A percentile compares a stretch with the other conserved stretches of the same genome.
phyloP scores from a whole-genome alignment of 2,888 invertebrate species.

The Mylabris sibirica region DNA sequence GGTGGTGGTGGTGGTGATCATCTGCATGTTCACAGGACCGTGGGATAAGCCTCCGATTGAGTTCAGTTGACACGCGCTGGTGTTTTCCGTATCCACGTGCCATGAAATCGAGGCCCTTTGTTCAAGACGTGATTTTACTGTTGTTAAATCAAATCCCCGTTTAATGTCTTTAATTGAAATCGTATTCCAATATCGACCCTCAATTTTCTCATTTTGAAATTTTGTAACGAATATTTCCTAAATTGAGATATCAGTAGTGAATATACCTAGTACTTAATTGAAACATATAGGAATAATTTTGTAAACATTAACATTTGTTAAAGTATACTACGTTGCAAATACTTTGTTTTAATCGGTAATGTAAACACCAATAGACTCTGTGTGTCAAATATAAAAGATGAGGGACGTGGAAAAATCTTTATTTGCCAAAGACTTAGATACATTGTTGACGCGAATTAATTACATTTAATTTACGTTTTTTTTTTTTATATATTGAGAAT shows the following conservation, averaged over 20 bases:
- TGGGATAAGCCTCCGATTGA: slow-evolving; percentile 53
- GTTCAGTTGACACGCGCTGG: slow-evolving; percentile 54
- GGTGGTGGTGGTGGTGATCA: background rate
- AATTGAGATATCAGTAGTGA: too few species aligned
- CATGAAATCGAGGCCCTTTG: slow-evolving; percentile 57
- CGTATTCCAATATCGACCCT: slow-evolving; percentile 54
- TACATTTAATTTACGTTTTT: background rate
- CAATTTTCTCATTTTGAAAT: slow-evolving; percentile 16
- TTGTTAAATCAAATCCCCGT: slow-evolving; percentile 56
- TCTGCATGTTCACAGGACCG: slow-evolving; percentile 35
- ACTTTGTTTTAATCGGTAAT: slow-evolving; percentile 33
- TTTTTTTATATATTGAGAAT: too few species aligned
- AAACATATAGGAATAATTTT: background rate
- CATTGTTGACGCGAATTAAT: slow-evolving; percentile 6
- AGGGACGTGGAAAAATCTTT: background rate
- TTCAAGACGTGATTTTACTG: slow-evolving; percentile 56
- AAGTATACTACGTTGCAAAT: slow-evolving; percentile 31
- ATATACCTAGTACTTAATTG: too few species aligned
- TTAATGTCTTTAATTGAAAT: slow-evolving; percentile 59
- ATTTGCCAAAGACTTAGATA: background rate
- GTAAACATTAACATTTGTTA: slow-evolving; percentile 30
- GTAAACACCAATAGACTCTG: slow-evolving; percentile 27
- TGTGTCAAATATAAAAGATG: slow-evolving; percentile 14
- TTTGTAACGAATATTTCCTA: background rate
- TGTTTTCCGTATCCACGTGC: slow-evolving; percentile 59